These are phyloP conservation scores for Capitulum mitella DNA, from an alignment of 2,888 invertebrate species.

Conservation along the genomic window DNA sequence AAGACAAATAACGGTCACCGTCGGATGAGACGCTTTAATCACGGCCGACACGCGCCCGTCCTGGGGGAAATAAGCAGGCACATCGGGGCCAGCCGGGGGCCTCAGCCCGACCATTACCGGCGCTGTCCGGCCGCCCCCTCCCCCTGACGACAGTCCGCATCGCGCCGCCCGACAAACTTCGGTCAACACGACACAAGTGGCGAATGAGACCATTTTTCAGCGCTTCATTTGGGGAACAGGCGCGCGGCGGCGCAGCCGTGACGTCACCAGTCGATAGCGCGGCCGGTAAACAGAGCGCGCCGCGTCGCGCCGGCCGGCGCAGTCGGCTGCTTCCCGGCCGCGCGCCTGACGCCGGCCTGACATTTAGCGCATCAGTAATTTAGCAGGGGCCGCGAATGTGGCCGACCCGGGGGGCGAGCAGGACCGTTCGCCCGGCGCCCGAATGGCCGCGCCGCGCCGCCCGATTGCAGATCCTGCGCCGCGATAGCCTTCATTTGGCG, in stretches of 20 bases:
- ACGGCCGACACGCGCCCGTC: neutral
- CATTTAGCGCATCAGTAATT: neutral
- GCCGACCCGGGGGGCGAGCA: neutral
- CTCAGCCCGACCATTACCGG: neutral
- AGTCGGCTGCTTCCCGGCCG: too few species aligned
- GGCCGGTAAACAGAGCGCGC: neutral
- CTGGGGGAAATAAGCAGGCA: slow-evolving; percentile 11
- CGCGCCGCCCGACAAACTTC: neutral
- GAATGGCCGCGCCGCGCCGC: neutral
- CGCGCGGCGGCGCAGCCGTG: neutral
- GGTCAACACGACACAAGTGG: neutral
- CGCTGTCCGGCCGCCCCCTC: neutral
- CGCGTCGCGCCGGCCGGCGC: too few species aligned
- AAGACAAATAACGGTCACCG: neutral
- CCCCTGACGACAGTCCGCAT: neutral
- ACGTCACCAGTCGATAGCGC: neutral
- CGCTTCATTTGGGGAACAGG: neutral
- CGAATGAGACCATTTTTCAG: neutral
- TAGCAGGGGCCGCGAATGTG: neutral
- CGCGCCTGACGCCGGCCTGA: neutral
- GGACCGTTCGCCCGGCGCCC: neutral
- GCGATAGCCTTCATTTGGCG: neutral
- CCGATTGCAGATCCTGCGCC: neutral
- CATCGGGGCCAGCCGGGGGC: neutral
- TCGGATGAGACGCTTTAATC: slow-evolving; percentile 11